phyloP scores from a whole-genome alignment of 2,113 vertebrate species.

The Menura novaehollandiae region DNA sequence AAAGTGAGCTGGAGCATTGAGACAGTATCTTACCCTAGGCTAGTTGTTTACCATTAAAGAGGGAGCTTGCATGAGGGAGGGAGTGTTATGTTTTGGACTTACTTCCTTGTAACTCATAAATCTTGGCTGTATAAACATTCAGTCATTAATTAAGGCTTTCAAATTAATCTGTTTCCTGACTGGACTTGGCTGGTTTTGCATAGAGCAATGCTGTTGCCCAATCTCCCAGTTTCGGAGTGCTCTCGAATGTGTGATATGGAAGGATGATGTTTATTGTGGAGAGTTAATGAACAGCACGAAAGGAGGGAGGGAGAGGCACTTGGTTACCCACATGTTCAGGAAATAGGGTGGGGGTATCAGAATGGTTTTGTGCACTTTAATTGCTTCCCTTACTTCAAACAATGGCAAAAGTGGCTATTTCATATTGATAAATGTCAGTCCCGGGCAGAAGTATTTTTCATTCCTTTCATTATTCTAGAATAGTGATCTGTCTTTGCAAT shows the following conservation, averaged over 20 bases:
- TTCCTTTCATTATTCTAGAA: not conserved
- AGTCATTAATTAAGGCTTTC: slow-evolving; percentile 63
- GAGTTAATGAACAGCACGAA: not conserved
- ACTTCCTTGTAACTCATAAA: slow-evolving; percentile 56
- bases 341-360: not conserved
- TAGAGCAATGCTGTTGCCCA: not conserved
- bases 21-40: slow-evolving; percentile 15
- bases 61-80: not conserved
- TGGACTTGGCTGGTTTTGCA: slow-evolving; percentile 58
- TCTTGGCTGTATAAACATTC: slow-evolving; percentile 46
- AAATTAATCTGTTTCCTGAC: slow-evolving; percentile 65
- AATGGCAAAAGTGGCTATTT: not conserved
- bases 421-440: not conserved
- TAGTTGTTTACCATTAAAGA: slow-evolving; percentile 57
- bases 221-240: not conserved
- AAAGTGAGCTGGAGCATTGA: not conserved
- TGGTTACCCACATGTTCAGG: not conserved
- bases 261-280: not conserved
- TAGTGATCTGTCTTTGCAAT: not conserved
- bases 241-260: not conserved
- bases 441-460: not conserved
- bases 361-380: not conserved
- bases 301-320: not conserved
- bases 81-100: slow-evolving; percentile 49
- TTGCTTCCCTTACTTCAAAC: slow-evolving; percentile 3